Evolutionary conservation across 2,888 invertebrate genomes (phyloP).

Genomic region (Nasonia oneida): DNA sequence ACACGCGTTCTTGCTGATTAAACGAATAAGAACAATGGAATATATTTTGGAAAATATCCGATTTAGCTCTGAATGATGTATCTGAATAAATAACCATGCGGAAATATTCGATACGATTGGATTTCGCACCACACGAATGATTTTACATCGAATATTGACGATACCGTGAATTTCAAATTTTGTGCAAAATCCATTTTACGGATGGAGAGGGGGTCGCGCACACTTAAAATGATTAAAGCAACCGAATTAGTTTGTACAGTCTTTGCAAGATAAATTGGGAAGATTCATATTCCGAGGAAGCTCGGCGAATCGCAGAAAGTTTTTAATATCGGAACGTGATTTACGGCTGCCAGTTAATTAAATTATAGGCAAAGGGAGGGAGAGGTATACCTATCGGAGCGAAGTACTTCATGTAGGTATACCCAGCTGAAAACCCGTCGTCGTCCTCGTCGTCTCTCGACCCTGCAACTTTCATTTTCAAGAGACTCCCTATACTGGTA

Average conservation of each 20-base stretch:
- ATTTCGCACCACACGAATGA: no score
- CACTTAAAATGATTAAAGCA: constrained; percentile 38
- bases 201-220: background rate
- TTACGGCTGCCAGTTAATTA: constrained; percentile 72
- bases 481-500: constrained; percentile 53
- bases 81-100: background rate
- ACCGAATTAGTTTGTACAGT: constrained; percentile 32
- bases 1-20: no score
- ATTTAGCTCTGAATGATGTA: no score
- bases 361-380: constrained; percentile 66
- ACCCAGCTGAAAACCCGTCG: constrained; percentile 58
- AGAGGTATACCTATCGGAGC: constrained; percentile 64
- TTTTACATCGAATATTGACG: no score
- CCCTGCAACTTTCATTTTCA: constrained; percentile 61
- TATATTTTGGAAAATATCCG: no score
- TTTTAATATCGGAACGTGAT: constrained; percentile 73
- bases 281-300: constrained; percentile 48
- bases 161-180: no score
- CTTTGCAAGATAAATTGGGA: constrained; percentile 42
- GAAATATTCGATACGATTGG: background rate
- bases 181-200: no score
- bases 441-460: constrained; percentile 18
- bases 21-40: no score
- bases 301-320: constrained; percentile 64
- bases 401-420: constrained; percentile 63